A percentile compares a stretch with the other conserved stretches of the same genome.
phyloP scores from a whole-genome alignment of 1,140 invertebrate species.

The Oryctes rhinoceros region DNA sequence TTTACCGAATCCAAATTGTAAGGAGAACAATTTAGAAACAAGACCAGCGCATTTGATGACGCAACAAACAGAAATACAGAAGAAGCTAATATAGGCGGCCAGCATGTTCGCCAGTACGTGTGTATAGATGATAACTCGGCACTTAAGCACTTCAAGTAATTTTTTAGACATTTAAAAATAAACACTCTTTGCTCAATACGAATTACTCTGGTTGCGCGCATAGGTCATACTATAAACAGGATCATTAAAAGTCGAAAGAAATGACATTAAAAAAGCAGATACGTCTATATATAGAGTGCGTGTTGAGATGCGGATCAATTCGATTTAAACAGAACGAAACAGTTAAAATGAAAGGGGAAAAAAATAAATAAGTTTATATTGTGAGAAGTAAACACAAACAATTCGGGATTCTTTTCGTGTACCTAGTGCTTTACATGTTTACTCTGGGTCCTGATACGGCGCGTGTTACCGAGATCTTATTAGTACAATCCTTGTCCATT shows the following conservation, averaged over 20 bases:
- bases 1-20: slow-evolving; percentile 9
- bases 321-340: neutral
- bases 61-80: slow-evolving; percentile 18
- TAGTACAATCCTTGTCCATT: no score
- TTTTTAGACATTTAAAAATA: slow-evolving; percentile 38
- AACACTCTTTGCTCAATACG: slow-evolving; percentile 18
- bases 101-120: neutral
- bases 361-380: no score
- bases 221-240: slow-evolving; percentile 21
- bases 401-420: no score
- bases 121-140: slow-evolving; percentile 28
- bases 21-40: slow-evolving; percentile 11
- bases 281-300: neutral
- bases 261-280: slow-evolving; percentile 11
- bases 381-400: no score
- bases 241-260: slow-evolving; percentile 19
- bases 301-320: slow-evolving; percentile 10
- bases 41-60: slow-evolving; percentile 12
- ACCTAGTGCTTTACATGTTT: no score
- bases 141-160: slow-evolving; percentile 33
- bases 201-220: slow-evolving; percentile 21
- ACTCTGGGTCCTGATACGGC: no score
- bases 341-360: neutral
- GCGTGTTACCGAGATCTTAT: no score
- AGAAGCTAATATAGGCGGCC: slow-evolving; percentile 16